Conservation (phyloP, 2,797 vertebrate genomes). For the Limnodromus scolopaceus region DNA sequence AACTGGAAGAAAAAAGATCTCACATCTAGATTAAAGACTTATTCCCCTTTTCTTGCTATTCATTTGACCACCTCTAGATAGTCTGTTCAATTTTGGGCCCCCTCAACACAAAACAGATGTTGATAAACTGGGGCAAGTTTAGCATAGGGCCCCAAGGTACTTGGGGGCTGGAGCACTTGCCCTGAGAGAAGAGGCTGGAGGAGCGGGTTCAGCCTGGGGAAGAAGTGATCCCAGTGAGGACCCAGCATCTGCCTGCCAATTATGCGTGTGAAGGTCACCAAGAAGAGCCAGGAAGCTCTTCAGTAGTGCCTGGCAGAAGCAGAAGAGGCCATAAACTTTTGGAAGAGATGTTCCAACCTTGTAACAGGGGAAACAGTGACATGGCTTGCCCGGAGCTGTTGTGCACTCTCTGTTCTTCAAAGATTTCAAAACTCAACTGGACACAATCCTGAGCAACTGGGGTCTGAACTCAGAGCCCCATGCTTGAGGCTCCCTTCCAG, state of each 20-base stretch:
- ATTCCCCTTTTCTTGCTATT: background rate
- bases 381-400: background rate
- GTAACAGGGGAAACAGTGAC: background rate
- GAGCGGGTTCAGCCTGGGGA: fast-evolving
- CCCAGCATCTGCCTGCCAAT: background rate
- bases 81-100: background rate
- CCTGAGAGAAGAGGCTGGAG: background rate
- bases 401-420: background rate
- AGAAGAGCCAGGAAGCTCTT: background rate
- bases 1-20: background rate
- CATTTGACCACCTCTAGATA: background rate
- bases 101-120: background rate
- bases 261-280: fast-evolving
- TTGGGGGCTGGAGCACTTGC: background rate
- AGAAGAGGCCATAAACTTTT: background rate
- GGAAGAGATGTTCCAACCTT: background rate
- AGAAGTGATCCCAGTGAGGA: background rate
- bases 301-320: fast-evolving
- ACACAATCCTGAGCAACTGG: background rate
- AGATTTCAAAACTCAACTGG: background rate
- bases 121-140: background rate
- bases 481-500: background rate
- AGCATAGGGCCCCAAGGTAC: background rate
- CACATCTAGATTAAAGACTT: background rate
- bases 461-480: background rate